Base-by-base conservation (phyloP, 1,140 invertebrate genomes). In the Diabrotica virgifera region DNA sequence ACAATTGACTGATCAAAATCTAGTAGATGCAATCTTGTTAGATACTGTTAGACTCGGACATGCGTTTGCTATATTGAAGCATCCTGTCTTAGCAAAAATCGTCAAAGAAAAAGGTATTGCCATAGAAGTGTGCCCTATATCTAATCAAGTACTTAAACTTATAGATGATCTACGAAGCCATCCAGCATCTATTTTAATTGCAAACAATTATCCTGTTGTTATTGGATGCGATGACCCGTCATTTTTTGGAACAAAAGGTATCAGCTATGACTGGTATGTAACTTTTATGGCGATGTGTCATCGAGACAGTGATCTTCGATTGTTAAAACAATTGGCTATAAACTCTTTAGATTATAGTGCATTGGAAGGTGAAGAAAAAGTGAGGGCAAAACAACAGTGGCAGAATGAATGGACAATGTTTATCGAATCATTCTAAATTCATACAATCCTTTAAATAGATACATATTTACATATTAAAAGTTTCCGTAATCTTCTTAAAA, bases 181-280 rank as follows among this genome's bases (percentile, higher is more conserved):
- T 82, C 91, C 92, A 0, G 86, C 85, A 0, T 82, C 85, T 5
- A 69, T 76, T 6, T 82, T 92, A 9, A 83, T 94, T 14, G 85
- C 90, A 2, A 70, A 81, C 0, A 82, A 83, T n/a, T 78, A 82
- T 69, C 84, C 86, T 0, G 80, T 87, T 5, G 81, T 86, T 0
- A 77, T 87, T 40, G 84, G 85, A 2, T 86, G 86, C 70, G 92
- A 95, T 71, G 91, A 94, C 77, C 91, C 91, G 0, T 86, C 86
- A 3, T 80, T 89, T 10, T 95, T 91, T 91, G 88, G 87, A 6
- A 85, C 88, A 0, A 79, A 80, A 36, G 90, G 85, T 0, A 73
- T 94, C 5, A 89, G 87, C 11, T 88, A 93, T 68, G 93, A 95
- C 72, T 91, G 90, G 63, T 95, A 94, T 73, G 85, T 90, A 59